phyloP scores from a whole-genome alignment of 2,797 vertebrate genomes.

The Scyliorhinus canicula region DNA sequence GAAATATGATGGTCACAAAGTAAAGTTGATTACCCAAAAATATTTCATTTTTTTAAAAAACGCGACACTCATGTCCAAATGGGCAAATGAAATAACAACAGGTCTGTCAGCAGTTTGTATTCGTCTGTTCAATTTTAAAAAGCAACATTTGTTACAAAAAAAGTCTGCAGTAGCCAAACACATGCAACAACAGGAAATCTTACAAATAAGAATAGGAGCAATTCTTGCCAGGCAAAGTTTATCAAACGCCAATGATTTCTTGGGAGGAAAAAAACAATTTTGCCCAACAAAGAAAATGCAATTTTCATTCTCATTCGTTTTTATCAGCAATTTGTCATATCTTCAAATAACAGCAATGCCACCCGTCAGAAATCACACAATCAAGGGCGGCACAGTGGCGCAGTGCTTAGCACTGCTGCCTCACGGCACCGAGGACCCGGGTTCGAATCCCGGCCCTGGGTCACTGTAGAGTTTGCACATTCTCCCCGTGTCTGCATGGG shows the following conservation, averaged over 20 bases:
- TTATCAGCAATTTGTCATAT: not conserved
- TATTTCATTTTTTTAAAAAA: not conserved
- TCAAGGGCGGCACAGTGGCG: too few relatives aligned
- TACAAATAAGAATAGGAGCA: not conserved
- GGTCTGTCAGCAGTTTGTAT: not conserved
- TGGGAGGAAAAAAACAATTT: not conserved
- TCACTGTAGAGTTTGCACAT: too few relatives aligned
- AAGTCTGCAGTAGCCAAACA: not conserved
- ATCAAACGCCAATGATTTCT: not conserved
- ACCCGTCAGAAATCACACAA: not conserved
- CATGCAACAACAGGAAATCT: not conserved
- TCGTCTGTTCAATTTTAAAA: not conserved
- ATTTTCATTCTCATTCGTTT: not conserved
- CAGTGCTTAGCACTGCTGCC: too few relatives aligned
- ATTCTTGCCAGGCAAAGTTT: not conserved
- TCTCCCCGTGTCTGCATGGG: too few relatives aligned
- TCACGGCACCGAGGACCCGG: too few relatives aligned
- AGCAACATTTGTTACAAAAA: not conserved
- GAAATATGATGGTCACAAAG: constrained; percentile 19
- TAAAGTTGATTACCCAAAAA: not conserved
- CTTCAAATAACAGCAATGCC: not conserved
- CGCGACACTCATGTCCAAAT: too few relatives aligned
- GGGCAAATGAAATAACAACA: not conserved
- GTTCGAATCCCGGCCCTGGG: too few relatives aligned
- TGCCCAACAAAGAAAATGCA: not conserved